A percentile compares a stretch with the other conserved stretches of the same genome.
Evolutionary conservation across 1,140 invertebrate species (phyloP).

Genomic region (Bombus sibiricus): DNA sequence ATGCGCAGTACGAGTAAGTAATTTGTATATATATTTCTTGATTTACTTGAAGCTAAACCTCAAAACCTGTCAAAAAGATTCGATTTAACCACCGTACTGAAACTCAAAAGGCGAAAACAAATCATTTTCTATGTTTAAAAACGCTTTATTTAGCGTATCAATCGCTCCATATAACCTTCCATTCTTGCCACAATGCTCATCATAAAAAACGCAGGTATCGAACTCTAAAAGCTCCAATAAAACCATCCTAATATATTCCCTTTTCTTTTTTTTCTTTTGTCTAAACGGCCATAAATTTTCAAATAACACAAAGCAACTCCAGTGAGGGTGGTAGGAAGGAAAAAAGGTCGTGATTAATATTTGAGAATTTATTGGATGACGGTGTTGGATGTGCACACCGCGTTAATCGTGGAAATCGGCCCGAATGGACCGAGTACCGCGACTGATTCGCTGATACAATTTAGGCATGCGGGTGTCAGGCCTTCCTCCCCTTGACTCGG

Average conservation of each 20-base stretch:
- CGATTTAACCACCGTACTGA: too few species aligned
- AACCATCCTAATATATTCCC: not conserved
- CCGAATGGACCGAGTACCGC: slow-evolving; percentile 43
- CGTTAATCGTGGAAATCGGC: slow-evolving; percentile 31
- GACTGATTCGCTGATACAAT: slow-evolving; percentile 51
- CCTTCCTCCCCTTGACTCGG: not conserved
- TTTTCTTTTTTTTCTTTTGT: too few species aligned
- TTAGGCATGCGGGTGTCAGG: slow-evolving; percentile 53
- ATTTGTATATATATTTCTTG: too few species aligned
- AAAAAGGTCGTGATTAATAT: slow-evolving; percentile 68
- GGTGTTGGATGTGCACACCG: slow-evolving; percentile 23
- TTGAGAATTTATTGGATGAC: slow-evolving; percentile 66
- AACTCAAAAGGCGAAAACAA: too few species aligned
- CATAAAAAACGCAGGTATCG: too few species aligned
- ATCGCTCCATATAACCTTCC: too few species aligned
- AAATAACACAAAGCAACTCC: slow-evolving; percentile 54
- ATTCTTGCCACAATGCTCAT: too few species aligned
- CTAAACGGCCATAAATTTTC: slow-evolving; percentile 44
- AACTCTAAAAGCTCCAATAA: not conserved
- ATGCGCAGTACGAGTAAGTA: too few species aligned
- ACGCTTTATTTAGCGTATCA: too few species aligned
- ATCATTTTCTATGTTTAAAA: too few species aligned
- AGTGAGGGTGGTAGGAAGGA: not conserved
- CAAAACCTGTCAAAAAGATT: too few species aligned
- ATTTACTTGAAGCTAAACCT: too few species aligned